Conservation (phyloP, 2,113 vertebrate genomes). For the Zingel zingel region DNA sequence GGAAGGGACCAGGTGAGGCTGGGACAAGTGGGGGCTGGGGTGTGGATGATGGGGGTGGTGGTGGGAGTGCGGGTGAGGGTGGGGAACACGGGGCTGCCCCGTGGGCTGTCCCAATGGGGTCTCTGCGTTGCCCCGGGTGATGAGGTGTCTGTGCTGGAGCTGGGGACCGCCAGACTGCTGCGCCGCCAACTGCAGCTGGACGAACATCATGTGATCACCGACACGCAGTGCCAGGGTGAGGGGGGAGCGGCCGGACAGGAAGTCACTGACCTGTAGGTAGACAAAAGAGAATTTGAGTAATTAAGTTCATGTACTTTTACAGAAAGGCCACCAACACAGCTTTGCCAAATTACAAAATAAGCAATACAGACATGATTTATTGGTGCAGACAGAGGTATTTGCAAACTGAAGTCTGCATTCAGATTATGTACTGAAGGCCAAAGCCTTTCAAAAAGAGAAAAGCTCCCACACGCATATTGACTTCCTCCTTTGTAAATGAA, state of each 20-base stretch:
- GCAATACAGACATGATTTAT: background rate
- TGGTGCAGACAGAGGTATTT: background rate
- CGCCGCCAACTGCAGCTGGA: conserved; percentile 96
- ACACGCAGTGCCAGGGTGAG: conserved; percentile 96
- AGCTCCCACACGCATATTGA: background rate
- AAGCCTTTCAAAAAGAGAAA: conserved; percentile 7
- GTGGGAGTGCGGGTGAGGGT: conserved; percentile 69
- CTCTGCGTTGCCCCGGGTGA: conserved; percentile 83
- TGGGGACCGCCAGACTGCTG: conserved; percentile 91
- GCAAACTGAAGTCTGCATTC: background rate
- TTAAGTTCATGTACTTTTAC: background rate
- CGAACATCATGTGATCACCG: conserved; percentile 99
- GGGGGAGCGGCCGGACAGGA: conserved; percentile 96
- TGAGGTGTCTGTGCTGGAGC: conserved; percentile 91
- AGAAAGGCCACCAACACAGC: background rate
- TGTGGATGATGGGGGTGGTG: conserved; percentile 69
- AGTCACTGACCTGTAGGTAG: conserved; percentile 93
- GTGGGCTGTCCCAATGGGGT: conserved; percentile 85
- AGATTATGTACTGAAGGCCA: background rate
- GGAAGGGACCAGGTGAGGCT: conserved; percentile 64
- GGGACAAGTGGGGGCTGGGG: conserved; percentile 67
- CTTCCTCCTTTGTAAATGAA: conserved; percentile 55
- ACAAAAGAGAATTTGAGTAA: conserved; percentile 23
- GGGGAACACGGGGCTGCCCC: conserved; percentile 75
- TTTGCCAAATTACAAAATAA: background rate